These are phyloP conservation scores for Whitmania pigra DNA, from an alignment of 1,140 invertebrate species.

Conservation along the genomic window DNA sequence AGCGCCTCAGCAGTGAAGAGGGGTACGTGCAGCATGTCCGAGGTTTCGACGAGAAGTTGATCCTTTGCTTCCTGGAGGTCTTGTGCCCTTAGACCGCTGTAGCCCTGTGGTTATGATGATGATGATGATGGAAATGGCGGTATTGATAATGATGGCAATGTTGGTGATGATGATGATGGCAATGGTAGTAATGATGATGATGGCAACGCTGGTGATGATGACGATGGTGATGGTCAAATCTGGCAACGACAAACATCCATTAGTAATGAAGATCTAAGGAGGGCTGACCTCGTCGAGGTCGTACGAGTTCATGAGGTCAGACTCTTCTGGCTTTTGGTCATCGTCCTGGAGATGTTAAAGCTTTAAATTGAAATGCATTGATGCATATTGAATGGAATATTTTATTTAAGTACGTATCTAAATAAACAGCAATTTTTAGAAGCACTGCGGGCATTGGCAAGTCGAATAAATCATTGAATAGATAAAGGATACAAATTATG, in stretches of 20 bases:
- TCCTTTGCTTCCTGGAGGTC: conserved; percentile 65
- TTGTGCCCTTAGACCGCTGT: conserved; percentile 54
- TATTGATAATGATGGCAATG: neutral
- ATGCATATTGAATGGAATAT: no score
- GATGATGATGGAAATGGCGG: neutral
- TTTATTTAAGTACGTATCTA: no score
- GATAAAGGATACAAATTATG: neutral
- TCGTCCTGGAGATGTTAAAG: neutral
- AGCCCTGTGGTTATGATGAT: conserved; percentile 41
- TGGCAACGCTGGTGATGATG: no score
- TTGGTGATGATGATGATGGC: neutral
- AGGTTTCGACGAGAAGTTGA: conserved; percentile 58
- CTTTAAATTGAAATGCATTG: neutral
- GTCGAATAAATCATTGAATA: neutral
- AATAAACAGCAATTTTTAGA: no score
- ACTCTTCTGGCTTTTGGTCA: neutral
- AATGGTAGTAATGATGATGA: no score
- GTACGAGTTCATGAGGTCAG: conserved; percentile 7
- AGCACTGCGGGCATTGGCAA: neutral
- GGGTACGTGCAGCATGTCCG: conserved; percentile 60
- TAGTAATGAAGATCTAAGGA: neutral
- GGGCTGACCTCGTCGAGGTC: neutral
- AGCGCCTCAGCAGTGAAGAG: conserved; percentile 61
- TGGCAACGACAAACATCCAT: no score
- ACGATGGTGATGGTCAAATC: no score